Base-by-base conservation (phyloP, 2,888 invertebrate genomes). In the Cepaea hortensis region DNA sequence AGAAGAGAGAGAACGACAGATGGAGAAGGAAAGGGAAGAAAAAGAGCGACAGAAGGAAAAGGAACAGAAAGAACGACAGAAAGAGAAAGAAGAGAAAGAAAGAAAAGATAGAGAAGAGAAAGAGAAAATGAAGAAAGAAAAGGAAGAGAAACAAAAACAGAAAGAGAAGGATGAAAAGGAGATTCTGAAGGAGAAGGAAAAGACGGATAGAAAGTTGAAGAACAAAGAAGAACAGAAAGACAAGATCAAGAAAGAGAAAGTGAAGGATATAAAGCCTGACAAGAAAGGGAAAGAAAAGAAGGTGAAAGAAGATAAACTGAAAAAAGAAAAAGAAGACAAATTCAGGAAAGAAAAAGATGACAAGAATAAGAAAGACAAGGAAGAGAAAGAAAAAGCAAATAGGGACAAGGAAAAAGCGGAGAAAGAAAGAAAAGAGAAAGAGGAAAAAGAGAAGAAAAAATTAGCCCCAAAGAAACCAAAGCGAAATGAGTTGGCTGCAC, bases 221-320 rank as follows among this genome's bases (percentile, higher is more conserved):
- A 81, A 85, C 70, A 76, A 81, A 13, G 20, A 86, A 72, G 79
- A 89, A 89, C 50, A 90, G 84, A 90, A 90, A 81, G 85, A 87
- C 20, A 89, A 91, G 81, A 89, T 90, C 75, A 89, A 91, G 76
- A 87, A 89, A 80, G 87, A 88, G 81, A 89, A 90, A 89, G 84
- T 85, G 84, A 85, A 77, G 48, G 90, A 89, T 50, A 85, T 85
- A 35, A 85, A 88, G n/a, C 55, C 55, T 9, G 89, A 90, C 79
- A 88, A 70, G 73, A 87, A 89, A 75, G 83, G 84, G 46, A 70
- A 72, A 84, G 76, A 87, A n/a, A 79, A 87, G 61, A 79, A 84
- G 76, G 62, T 85, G 62, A 48, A 50, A 35, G 75, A 82, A 75
- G 80, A 89, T 85, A 81, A 82, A 46, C 55, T 83, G 46, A 70